Base-by-base conservation (phyloP, 2,113 vertebrate genomes). In the Corynorhinus townsendii region DNA sequence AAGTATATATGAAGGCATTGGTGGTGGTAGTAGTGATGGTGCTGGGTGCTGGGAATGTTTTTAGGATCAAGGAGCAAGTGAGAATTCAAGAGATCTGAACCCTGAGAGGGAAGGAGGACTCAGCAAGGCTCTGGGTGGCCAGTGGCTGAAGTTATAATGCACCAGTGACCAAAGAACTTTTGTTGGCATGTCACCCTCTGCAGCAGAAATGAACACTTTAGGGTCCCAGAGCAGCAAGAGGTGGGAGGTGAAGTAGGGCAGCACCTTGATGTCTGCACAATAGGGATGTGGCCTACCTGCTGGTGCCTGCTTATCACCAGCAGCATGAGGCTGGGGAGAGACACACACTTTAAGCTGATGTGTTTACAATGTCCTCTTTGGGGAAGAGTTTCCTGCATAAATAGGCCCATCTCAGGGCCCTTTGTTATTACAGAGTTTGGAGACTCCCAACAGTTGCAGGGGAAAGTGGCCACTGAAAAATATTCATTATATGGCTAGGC, bases 1-100 rank as follows among this genome's bases (percentile, higher is more conserved):
- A 86, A 43, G 43, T 84, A 35, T 71, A 9, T 43, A 28, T 20
- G 71, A 17, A 89, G 66, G 47, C 20, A 7, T 86, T 54, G 7
- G 26, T 92, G 47, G 45, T 45, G 14, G 28, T 71, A 15, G 52
- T 94, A 35, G 82, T 75, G 49, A 38, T 72, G 24, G 19, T 49
- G 15, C 24, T 68, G 59, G 40, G 69, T 86, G 54, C 77, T 93
- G 30, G 84, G 52, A 81, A 45, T 95, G 30, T 77, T 93, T 52
- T 72, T 89, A 90, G 71, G 17, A 24, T 79, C 47, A 59, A 69
- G 81, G 66, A 91, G 40, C 17, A 89, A 40, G 52, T 85, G 16
- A 87, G 81, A 96, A 82, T 86, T 92, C 52, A 86, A 75, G 89
- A 89, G 62, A 62, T 91, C 38, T 93, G 54, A 33, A 52, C 47